Percentiles rank a stretch among this genome's conserved stretches.
Conservation (phyloP, 2,113 vertebrate species). For the Trematocara unimaculatum region DNA sequence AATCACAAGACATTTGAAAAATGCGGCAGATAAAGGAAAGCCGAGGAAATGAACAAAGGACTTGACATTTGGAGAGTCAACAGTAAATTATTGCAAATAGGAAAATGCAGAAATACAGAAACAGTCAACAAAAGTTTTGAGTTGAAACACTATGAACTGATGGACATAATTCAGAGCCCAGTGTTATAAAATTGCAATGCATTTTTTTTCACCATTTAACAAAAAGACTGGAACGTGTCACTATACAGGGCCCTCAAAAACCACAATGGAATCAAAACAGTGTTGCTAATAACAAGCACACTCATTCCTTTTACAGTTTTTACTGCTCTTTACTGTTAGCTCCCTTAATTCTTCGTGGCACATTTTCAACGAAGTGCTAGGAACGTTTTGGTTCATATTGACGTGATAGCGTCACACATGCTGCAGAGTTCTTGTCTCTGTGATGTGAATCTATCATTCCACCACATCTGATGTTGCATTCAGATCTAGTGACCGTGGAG, state of each 20-base stretch:
- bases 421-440: neutral
- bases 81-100: neutral
- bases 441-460: neutral
- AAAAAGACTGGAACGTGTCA: neutral
- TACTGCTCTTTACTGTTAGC: neutral
- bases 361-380: neutral
- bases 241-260: neutral
- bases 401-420: fast-evolving
- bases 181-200: neutral
- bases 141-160: neutral
- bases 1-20: neutral
- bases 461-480: neutral
- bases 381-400: neutral
- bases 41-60: neutral
- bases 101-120: neutral
- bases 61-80: neutral
- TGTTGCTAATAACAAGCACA: neutral
- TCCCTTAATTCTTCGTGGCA: neutral
- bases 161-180: neutral
- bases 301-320: neutral
- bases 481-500: neutral
- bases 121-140: neutral
- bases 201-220: neutral
- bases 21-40: neutral
- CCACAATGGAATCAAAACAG: neutral